Percentiles rank a stretch among this genome's conserved stretches.
These are phyloP conservation scores for Masnerella sp. DNA, from an alignment of 2,888 invertebrate species.

Conservation along the genomic window DNA sequence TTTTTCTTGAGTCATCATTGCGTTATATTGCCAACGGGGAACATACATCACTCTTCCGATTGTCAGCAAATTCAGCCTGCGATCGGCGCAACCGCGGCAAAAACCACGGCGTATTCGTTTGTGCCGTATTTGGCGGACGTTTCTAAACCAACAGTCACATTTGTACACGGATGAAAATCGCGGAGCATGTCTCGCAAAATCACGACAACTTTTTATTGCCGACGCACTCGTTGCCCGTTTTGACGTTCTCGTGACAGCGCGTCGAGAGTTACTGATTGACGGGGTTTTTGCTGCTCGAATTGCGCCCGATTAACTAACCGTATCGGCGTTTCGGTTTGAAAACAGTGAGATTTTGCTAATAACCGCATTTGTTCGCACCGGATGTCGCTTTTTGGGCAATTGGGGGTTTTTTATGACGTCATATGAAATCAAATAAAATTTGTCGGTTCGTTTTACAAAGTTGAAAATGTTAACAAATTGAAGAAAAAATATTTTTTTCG, in stretches of 20 bases:
- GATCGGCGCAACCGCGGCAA: slow-evolving; percentile 55
- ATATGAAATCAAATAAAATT: too few species aligned
- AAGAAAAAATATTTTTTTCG: too few species aligned
- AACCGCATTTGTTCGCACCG: slow-evolving; percentile 17
- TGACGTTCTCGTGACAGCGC: slow-evolving; percentile 46
- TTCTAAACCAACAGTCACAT: slow-evolving; percentile 46
- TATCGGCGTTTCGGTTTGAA: slow-evolving; percentile 26
- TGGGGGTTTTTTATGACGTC: slow-evolving; percentile 4
- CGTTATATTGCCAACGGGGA: slow-evolving; percentile 14
- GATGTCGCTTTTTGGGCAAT: slow-evolving; percentile 9
- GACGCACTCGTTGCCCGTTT: slow-evolving; percentile 33
- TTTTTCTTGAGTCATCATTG: too few species aligned
- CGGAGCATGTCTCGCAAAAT: slow-evolving; percentile 44
- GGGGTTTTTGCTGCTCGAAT: slow-evolving; percentile 38
- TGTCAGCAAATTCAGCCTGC: slow-evolving; percentile 63
- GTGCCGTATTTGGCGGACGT: slow-evolving; percentile 45
- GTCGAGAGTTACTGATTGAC: slow-evolving; percentile 52
- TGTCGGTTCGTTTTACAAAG: too few species aligned
- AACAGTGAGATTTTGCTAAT: slow-evolving; percentile 34
- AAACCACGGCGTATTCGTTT: slow-evolving; percentile 56
- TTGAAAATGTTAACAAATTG: too few species aligned
- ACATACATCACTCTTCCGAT: slow-evolving; percentile 43
- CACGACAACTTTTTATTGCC: slow-evolving; percentile 48
- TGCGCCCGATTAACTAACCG: slow-evolving; percentile 40
- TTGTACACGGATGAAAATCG: slow-evolving; percentile 49